phyloP scores from a whole-genome alignment of 2,113 vertebrate species.

The Grus americana region DNA sequence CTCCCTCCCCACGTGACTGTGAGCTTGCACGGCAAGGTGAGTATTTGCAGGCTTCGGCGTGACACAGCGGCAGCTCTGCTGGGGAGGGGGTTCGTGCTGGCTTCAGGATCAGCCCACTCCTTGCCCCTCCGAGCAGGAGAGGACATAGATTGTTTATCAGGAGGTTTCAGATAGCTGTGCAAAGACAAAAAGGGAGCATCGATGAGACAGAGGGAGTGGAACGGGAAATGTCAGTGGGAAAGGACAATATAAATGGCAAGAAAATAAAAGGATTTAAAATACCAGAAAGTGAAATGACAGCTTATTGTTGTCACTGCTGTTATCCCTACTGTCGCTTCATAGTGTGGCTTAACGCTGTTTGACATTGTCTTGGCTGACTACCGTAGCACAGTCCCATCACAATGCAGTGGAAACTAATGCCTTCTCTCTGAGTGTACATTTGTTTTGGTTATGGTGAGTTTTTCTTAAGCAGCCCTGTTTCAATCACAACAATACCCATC shows the following conservation, averaged over 20 bases:
- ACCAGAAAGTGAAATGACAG: conserved; percentile 24
- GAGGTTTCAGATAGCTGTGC: neutral
- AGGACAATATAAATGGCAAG: neutral
- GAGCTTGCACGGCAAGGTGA: neutral
- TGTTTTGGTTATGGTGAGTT: neutral
- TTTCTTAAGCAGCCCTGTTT: conserved; percentile 49
- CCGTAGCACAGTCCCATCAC: neutral
- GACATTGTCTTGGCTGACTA: conserved; percentile 33
- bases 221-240: neutral
- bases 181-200: neutral
- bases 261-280: conserved; percentile 39
- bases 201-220: neutral
- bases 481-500: conserved; percentile 62
- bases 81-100: neutral
- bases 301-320: conserved; percentile 37
- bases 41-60: neutral
- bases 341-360: conserved; percentile 1
- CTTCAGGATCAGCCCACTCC: neutral
- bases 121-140: neutral
- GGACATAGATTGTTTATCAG: neutral
- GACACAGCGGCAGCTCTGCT: neutral
- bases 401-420: neutral
- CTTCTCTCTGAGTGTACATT: neutral
- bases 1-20: neutral
- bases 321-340: conserved; percentile 37